Evolutionary conservation across 2,797 vertebrate species (phyloP).

Genomic region (Dendrocincla fuliginosa): DNA sequence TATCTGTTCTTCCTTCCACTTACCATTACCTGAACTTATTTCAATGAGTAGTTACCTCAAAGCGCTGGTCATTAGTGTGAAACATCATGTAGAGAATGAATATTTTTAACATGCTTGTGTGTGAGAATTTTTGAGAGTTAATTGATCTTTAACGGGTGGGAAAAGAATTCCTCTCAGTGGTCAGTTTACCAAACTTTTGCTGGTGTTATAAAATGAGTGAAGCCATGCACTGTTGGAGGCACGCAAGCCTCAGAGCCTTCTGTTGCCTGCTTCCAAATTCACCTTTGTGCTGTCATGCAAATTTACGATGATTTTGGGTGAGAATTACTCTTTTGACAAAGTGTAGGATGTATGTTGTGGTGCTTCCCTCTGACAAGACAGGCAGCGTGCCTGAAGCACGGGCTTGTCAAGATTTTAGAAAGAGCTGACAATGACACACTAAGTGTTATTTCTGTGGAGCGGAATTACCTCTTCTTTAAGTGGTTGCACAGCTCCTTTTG

Average conservation of each 20-base stretch:
- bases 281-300: constrained; percentile 69
- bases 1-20: not conserved
- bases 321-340: constrained; percentile 66
- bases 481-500: not conserved
- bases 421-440: constrained; percentile 57
- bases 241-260: not conserved
- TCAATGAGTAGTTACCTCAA: not conserved
- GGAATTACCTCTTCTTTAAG: constrained; percentile 39
- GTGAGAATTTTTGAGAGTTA: not conserved
- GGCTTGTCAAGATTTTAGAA: constrained; percentile 63
- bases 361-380: constrained; percentile 60
- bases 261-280: constrained; percentile 44
- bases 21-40: not conserved
- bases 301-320: constrained; percentile 55
- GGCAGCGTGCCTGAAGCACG: constrained; percentile 15
- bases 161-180: not conserved
- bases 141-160: not conserved
- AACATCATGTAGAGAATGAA: not conserved
- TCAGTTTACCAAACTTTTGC: not conserved
- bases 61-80: not conserved
- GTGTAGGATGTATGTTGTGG: constrained; percentile 64
- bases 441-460: constrained; percentile 4
- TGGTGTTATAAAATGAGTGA: not conserved
- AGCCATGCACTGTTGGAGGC: not conserved
- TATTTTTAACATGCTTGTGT: not conserved